A percentile compares a stretch with the other conserved stretches of the same genome.
phyloP scores from a whole-genome alignment of 2,797 vertebrate genomes.

The Poeciliopsis gracilis region DNA sequence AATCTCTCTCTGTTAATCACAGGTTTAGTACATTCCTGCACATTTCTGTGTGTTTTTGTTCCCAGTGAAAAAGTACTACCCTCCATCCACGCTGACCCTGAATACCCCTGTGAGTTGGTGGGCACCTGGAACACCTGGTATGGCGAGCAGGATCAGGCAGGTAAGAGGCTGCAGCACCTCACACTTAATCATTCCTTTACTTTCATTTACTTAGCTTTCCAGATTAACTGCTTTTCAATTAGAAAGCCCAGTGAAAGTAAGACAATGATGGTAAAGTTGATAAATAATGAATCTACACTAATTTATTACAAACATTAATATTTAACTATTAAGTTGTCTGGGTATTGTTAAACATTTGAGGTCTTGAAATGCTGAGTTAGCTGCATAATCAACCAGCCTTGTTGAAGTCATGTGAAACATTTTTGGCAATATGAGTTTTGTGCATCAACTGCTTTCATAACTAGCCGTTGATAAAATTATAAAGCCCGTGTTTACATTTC shows the following conservation, averaged over 20 bases:
- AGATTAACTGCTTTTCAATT: not conserved
- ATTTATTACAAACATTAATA: not conserved
- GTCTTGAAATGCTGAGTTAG: not conserved
- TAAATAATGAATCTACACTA: not conserved
- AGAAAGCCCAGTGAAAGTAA: not conserved
- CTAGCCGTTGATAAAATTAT: not conserved
- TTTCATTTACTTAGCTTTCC: not conserved
- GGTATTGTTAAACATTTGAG: not conserved
- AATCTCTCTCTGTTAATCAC: not conserved
- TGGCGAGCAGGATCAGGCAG: slow-evolving; percentile 98
- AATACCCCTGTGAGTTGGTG: slow-evolving; percentile 95
- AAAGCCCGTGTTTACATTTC: not conserved
- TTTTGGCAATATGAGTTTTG: not conserved
- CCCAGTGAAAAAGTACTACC: slow-evolving; percentile 90
- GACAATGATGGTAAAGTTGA: not conserved
- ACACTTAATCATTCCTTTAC: not conserved
- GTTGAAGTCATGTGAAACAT: no score
- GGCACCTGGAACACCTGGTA: slow-evolving; percentile 99
- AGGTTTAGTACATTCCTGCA: slow-evolving; percentile 11
- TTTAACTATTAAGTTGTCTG: not conserved
- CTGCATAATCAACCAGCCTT: not conserved
- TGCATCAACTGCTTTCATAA: not conserved
- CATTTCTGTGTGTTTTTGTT: slow-evolving; percentile 32
- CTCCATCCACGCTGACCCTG: slow-evolving; percentile 88
- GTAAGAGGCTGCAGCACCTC: slow-evolving; percentile 73